These are phyloP conservation scores for Dinoponera quadriceps DNA, from an alignment of 1,140 invertebrate species.

Conservation along the genomic window DNA sequence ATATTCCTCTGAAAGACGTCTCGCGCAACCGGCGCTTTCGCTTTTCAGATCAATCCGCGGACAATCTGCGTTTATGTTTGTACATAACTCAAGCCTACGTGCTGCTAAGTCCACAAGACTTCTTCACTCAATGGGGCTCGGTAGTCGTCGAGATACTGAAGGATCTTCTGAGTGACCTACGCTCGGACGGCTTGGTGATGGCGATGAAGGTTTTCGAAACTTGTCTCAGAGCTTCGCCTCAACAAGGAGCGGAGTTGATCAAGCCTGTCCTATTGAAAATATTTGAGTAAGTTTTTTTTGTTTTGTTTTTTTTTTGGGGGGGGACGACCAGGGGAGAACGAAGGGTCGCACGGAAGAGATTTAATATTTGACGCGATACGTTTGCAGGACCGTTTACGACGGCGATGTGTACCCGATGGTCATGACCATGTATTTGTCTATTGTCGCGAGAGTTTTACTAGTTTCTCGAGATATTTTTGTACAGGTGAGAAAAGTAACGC, in stretches of 20 bases:
- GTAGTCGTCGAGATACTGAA: conserved; percentile 89
- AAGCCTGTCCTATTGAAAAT: conserved; percentile 89
- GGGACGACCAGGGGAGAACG: neutral
- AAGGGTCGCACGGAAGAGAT: neutral
- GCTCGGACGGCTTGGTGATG: conserved; percentile 91
- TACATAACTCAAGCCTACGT: conserved; percentile 94
- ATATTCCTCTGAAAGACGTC: conserved; percentile 22
- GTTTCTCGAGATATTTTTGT: conserved; percentile 91
- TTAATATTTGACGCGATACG: conserved; percentile 35
- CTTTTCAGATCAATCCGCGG: conserved; percentile 91
- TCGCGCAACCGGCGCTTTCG: neutral
- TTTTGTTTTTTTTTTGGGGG: too few species aligned
- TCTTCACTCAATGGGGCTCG: conserved; percentile 90
- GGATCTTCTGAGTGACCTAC: conserved; percentile 91
- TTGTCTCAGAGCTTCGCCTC: conserved; percentile 89
- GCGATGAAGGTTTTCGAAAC: conserved; percentile 91
- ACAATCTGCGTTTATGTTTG: conserved; percentile 92
- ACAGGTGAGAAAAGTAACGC: conserved; percentile 82
- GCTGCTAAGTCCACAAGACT: conserved; percentile 92
- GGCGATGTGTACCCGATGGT: conserved; percentile 90
- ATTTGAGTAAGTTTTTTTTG: conserved; percentile 87
- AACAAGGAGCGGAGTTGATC: conserved; percentile 88
- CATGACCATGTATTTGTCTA: conserved; percentile 91
- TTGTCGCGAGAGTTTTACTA: conserved; percentile 92
- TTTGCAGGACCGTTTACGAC: conserved; percentile 87